These are phyloP conservation scores for Mohoua ochrocephala DNA, from an alignment of 2,113 vertebrate genomes.

Conservation along the genomic window DNA sequence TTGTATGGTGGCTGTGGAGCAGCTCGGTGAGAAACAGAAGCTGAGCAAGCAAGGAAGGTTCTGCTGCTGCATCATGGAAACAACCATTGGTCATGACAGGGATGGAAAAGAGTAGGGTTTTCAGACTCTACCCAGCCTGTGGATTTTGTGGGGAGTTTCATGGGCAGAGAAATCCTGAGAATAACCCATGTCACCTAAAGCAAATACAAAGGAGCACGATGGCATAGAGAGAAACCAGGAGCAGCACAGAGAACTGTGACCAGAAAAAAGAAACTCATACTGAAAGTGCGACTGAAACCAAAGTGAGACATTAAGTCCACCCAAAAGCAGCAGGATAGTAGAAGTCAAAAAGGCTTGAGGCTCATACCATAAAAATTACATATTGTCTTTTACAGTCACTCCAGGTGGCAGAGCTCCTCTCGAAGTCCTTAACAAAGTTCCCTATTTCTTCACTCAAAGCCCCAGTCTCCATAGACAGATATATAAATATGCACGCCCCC, in stretches of 20 bases:
- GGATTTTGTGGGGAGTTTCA: neutral
- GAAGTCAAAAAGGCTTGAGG: neutral
- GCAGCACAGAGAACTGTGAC: neutral
- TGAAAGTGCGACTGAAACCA: neutral
- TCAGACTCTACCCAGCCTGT: neutral
- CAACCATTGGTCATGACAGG: neutral
- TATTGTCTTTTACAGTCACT: neutral
- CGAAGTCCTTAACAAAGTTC: neutral
- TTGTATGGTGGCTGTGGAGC: neutral
- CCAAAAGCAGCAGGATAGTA: neutral
- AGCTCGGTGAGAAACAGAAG: neutral
- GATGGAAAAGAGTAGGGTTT: neutral
- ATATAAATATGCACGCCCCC: neutral
- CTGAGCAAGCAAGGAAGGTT: neutral
- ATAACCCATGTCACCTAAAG: neutral
- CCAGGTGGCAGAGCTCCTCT: neutral
- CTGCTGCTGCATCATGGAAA: neutral
- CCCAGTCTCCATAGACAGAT: neutral
- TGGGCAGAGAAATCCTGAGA: neutral
- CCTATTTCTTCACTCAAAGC: neutral
- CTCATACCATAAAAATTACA: neutral
- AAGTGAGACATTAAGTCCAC: neutral
- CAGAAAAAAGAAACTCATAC: neutral
- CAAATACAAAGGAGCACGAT: neutral
- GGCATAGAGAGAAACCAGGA: neutral